Conservation (phyloP, 2,888 invertebrate species). For the Tenthredo distinguenda region DNA sequence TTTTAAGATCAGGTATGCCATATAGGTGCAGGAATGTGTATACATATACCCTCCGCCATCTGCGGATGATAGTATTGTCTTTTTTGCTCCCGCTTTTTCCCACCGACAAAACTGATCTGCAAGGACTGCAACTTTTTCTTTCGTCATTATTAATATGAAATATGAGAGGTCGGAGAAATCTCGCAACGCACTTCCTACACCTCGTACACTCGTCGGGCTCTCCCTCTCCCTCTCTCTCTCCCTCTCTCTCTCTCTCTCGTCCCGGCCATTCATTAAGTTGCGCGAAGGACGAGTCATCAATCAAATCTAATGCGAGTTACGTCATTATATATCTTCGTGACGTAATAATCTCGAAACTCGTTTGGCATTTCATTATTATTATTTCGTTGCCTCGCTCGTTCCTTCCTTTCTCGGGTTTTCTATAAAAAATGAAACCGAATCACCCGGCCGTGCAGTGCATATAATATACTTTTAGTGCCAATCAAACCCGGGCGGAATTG, state of each 20-base stretch:
- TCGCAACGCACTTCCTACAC: constrained; percentile 4
- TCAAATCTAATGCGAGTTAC: constrained; percentile 19
- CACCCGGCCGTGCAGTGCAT: neutral
- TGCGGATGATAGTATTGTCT: neutral
- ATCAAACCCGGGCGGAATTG: constrained; percentile 24
- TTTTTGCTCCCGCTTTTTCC: neutral
- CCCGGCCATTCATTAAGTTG: constrained; percentile 24
- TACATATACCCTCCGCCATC: neutral
- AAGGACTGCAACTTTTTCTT: neutral
- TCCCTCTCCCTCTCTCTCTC: too few relatives aligned
- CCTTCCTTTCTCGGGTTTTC: neutral
- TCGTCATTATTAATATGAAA: neutral
- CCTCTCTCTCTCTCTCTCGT: neutral
- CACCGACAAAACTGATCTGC: neutral
- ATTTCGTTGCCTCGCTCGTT: neutral
- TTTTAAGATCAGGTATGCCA: neutral
- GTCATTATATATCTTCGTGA: constrained; percentile 1
- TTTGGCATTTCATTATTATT: neutral
- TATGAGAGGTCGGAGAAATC: constrained; percentile 17
- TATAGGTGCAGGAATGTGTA: neutral
- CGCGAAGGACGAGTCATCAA: constrained; percentile 22
- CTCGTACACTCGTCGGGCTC: neutral
- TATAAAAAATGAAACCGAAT: neutral
- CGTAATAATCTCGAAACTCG: constrained; percentile 8
- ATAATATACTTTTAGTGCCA: constrained; percentile 23